phyloP scores from a whole-genome alignment of 2,888 invertebrate genomes.

The Patella pellucida region DNA sequence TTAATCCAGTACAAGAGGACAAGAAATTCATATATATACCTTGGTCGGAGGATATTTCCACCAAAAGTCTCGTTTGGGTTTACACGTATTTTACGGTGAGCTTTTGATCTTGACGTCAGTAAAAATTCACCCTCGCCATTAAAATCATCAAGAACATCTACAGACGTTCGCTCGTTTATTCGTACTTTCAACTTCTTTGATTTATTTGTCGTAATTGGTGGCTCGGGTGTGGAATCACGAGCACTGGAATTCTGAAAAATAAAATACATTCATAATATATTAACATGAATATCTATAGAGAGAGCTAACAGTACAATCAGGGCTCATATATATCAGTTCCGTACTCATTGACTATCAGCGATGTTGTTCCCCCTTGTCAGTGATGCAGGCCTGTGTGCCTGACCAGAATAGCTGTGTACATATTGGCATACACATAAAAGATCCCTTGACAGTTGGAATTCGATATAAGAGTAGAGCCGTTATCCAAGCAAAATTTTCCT shows the following conservation, averaged over 20 bases:
- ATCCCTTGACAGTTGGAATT: too few species aligned
- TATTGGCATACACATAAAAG: too few species aligned
- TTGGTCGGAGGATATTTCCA: conserved; percentile 61
- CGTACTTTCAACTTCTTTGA: conserved; percentile 47
- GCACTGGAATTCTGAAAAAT: conserved; percentile 53
- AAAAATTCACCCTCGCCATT: conserved; percentile 62
- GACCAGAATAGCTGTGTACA: too few species aligned
- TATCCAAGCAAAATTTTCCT: too few species aligned
- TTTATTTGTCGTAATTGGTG: conserved; percentile 34
- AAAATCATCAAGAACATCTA: conserved; percentile 47
- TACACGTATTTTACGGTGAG: conserved; percentile 64
- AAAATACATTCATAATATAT: not conserved
- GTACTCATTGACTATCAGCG: too few species aligned
- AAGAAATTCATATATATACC: conserved; percentile 42
- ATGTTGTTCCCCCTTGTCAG: too few species aligned
- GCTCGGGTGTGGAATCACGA: conserved; percentile 62
- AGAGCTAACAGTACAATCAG: not conserved
- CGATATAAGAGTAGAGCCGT: too few species aligned
- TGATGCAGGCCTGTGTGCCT: too few species aligned
- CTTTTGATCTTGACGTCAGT: conserved; percentile 64
- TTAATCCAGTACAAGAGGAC: too few species aligned
- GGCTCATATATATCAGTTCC: too few species aligned
- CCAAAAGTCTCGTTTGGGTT: conserved; percentile 59
- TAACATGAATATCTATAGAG: conserved; percentile 12
- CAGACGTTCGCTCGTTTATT: conserved; percentile 40